A percentile compares a stretch with the other conserved stretches of the same genome.
Evolutionary conservation across 2,888 invertebrate species (phyloP).

Genomic region (Drosophila cognata): DNA sequence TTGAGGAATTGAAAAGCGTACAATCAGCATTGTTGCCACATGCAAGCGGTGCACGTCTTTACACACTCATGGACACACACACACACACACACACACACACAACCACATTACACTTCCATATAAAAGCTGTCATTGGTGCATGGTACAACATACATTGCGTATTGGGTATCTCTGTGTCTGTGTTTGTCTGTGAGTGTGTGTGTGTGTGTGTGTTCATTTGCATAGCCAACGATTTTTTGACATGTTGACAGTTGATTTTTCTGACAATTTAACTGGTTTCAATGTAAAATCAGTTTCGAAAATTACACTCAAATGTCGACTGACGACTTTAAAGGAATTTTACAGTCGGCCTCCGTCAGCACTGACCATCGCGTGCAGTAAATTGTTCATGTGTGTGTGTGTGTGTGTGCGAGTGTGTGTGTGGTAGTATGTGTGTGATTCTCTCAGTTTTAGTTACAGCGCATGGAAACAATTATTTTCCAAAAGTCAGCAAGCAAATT

Average conservation of each 20-base stretch:
- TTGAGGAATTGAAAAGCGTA: conserved; percentile 63
- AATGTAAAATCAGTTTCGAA: conserved; percentile 84
- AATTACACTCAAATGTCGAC: conserved; percentile 79
- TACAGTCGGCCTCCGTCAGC: conserved; percentile 54
- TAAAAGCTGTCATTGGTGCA: conserved; percentile 17
- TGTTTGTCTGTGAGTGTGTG: conserved; percentile 10
- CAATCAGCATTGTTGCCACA: conserved; percentile 62
- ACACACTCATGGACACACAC: conserved; percentile 30
- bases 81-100: conserved; percentile 8
- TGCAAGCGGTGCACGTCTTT: conserved; percentile 56
- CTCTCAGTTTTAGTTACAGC: conserved; percentile 40
- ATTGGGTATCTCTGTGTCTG: conserved; percentile 10
- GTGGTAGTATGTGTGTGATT: conserved; percentile 6
- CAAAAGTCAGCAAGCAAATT: conserved; percentile 76
- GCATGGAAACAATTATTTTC: conserved; percentile 65
- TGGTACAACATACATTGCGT: conserved; percentile 39
- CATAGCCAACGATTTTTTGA: conserved; percentile 82
- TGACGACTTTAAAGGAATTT: conserved; percentile 81
- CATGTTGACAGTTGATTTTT: conserved; percentile 85
- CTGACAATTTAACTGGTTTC: conserved; percentile 85
- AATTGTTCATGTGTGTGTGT: conserved; percentile 58
- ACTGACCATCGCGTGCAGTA: conserved; percentile 79
- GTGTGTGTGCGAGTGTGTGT: conserved; percentile 1
- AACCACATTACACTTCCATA: conserved; percentile 1
- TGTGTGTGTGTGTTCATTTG: conserved; percentile 66